A percentile compares a stretch with the other conserved stretches of the same genome.
These are phyloP conservation scores for Euborellia annulipes DNA, from an alignment of 1,140 invertebrate genomes.

Conservation along the genomic window DNA sequence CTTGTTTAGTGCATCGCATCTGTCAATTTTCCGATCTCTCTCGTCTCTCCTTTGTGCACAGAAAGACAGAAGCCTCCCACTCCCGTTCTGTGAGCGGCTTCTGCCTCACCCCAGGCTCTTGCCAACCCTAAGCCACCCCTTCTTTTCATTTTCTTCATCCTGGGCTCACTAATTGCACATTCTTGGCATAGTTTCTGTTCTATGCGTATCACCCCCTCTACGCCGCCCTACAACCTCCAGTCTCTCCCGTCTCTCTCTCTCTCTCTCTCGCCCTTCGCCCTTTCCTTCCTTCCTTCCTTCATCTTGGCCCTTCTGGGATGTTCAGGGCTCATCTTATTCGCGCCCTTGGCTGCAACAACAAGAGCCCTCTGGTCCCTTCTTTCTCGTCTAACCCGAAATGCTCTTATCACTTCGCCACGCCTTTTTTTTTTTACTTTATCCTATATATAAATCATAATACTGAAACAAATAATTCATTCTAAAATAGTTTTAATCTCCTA, in stretches of 20 bases:
- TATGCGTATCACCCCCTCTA: slow-evolving; percentile 4
- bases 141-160: slow-evolving; percentile 44
- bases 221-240: too few species aligned
- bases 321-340: not conserved
- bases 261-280: not conserved
- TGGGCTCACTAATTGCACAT: slow-evolving; percentile 70
- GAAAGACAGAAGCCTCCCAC: slow-evolving; percentile 2
- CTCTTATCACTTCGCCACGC: too few species aligned
- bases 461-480: too few species aligned
- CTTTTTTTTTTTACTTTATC: too few species aligned
- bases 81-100: slow-evolving; percentile 8
- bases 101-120: slow-evolving; percentile 14
- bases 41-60: too few species aligned
- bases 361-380: not conserved
- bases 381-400: not conserved
- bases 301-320: too few species aligned
- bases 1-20: too few species aligned
- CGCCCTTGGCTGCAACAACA: not conserved
- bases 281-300: too few species aligned
- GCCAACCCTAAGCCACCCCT: slow-evolving; percentile 21
- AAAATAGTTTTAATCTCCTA: too few species aligned
- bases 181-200: slow-evolving; percentile 67
- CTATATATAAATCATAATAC: too few species aligned
- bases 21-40: too few species aligned
- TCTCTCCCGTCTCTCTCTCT: not conserved